Evolutionary conservation across 2,113 vertebrate species (phyloP).

Genomic region (Pteropus alecto): DNA sequence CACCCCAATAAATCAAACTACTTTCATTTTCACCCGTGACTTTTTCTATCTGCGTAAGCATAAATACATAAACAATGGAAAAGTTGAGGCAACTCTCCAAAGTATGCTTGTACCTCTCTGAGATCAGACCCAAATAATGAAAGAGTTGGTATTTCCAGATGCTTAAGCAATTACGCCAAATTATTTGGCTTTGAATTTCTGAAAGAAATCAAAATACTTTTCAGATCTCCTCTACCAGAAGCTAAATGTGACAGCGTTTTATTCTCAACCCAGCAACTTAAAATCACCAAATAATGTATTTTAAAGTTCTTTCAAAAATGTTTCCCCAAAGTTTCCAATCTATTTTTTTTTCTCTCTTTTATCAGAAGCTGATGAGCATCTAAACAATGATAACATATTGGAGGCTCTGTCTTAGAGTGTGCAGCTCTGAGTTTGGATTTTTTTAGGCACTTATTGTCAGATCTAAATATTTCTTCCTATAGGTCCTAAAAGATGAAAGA

Average conservation of each 20-base stretch:
- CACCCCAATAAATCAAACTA: background rate
- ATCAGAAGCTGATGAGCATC: background rate
- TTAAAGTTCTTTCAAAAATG: background rate
- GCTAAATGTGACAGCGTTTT: background rate
- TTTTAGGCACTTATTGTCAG: constrained; percentile 8
- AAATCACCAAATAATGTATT: background rate
- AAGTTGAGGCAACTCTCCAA: background rate
- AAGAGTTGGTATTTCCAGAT: background rate
- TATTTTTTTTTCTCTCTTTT: background rate
- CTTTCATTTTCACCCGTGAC: background rate
- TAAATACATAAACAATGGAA: background rate
- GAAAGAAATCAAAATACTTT: background rate
- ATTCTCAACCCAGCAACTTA: constrained; percentile 6
- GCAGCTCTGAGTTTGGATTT: background rate
- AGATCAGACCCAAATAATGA: background rate
- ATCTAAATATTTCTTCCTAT: background rate
- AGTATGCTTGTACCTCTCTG: background rate
- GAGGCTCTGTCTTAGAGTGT: background rate
- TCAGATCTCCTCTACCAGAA: background rate
- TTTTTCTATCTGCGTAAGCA: background rate
- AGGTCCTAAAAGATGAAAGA: background rate
- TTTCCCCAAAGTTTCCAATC: background rate
- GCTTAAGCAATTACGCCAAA: background rate
- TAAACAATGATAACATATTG: background rate
- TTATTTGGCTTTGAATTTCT: background rate